Conservation (phyloP, 2,888 invertebrate genomes). For the Papilio elwesi region DNA sequence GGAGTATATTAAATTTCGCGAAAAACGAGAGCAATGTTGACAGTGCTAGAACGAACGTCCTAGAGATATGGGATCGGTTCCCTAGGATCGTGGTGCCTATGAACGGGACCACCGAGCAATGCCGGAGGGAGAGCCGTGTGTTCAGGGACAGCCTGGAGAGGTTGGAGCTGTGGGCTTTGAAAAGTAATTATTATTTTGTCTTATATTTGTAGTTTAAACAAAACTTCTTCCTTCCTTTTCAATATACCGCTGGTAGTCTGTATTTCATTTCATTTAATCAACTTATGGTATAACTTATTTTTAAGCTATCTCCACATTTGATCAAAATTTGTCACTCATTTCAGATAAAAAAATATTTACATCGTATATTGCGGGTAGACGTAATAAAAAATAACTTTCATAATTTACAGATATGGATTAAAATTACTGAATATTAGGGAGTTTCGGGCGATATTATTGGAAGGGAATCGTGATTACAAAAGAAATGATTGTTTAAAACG, state of each 20-base stretch:
- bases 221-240: too few relatives aligned
- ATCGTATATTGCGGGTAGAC: background rate
- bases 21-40: slow-evolving; percentile 63
- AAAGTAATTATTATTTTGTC: slow-evolving; percentile 74
- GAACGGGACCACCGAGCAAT: slow-evolving; percentile 76
- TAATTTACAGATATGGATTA: background rate
- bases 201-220: background rate
- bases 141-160: slow-evolving; percentile 69
- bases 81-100: slow-evolving; percentile 75
- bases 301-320: too few relatives aligned
- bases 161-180: slow-evolving; percentile 81
- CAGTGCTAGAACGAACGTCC: slow-evolving; percentile 61
- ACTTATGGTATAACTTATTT: too few relatives aligned
- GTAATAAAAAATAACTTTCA: background rate
- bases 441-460: too few relatives aligned
- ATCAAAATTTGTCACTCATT: too few relatives aligned
- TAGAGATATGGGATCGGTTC: slow-evolving; percentile 72
- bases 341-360: background rate
- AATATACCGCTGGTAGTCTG: too few relatives aligned
- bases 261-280: too few relatives aligned
- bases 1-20: slow-evolving; percentile 64
- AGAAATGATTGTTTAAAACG: too few relatives aligned
- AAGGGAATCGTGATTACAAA: too few relatives aligned
- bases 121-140: slow-evolving; percentile 70
- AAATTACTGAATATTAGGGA: background rate